Conservation (phyloP, 2,113 vertebrate species). For the Atherinomorus stipes region DNA sequence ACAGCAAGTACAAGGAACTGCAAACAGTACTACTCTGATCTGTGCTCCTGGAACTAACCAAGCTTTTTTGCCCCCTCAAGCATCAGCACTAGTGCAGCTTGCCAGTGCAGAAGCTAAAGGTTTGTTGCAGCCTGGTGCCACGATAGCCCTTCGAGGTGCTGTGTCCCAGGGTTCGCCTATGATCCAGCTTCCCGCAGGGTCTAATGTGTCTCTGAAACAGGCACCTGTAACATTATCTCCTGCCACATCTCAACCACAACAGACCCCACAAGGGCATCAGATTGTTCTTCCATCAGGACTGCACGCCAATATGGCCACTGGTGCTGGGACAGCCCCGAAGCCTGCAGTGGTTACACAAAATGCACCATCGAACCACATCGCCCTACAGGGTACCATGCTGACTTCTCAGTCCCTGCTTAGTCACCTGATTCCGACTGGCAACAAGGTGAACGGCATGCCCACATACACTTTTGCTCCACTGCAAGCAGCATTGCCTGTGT, state of each 20-base stretch:
- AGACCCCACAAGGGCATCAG: conserved; percentile 72
- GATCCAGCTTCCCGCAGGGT: conserved; percentile 63
- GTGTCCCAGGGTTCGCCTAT: conserved; percentile 62
- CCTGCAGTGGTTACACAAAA: conserved; percentile 58
- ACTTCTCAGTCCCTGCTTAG: conserved; percentile 89
- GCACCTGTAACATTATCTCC: conserved; percentile 47
- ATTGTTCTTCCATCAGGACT: conserved; percentile 82
- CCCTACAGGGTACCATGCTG: conserved; percentile 86
- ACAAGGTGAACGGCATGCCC: conserved; percentile 94
- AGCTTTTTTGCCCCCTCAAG: conserved; percentile 80
- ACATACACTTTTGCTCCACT: conserved; percentile 92
- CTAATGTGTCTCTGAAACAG: conserved; percentile 67
- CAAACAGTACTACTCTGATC: conserved; percentile 74
- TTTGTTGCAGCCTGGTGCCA: conserved; percentile 78
- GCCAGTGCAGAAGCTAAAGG: conserved; percentile 85
- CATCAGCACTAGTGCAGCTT: conserved; percentile 83
- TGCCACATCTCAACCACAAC: conserved; percentile 37
- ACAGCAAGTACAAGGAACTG: conserved; percentile 62
- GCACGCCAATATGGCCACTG: conserved; percentile 76
- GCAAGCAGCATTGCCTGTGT: conserved; percentile 86
- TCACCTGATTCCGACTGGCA: conserved; percentile 94
- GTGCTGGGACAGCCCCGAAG: conserved; percentile 78
- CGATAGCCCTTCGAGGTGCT: conserved; percentile 74
- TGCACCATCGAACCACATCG: conserved; percentile 44
- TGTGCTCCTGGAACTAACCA: conserved; percentile 73